Evolutionary conservation across 2,797 vertebrate species (phyloP).

Genomic region (Coranthus polyacanthus): DNA sequence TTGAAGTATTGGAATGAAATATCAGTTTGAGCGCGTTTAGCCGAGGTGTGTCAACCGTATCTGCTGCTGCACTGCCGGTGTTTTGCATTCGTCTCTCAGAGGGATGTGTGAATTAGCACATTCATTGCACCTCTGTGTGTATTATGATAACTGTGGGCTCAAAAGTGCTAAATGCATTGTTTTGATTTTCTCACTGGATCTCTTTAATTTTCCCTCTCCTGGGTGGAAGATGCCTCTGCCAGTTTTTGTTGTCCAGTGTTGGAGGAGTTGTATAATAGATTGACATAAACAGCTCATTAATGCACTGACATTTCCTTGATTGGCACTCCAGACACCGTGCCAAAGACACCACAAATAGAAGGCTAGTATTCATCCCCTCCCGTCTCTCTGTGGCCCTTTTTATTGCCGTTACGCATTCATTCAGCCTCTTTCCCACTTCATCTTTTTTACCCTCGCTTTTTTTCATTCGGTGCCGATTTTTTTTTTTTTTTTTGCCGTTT

Average conservation of each 20-base stretch:
- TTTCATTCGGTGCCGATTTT: background rate
- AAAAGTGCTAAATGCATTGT: slow-evolving; percentile 50
- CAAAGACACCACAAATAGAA: slow-evolving; percentile 61
- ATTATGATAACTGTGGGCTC: slow-evolving; percentile 36
- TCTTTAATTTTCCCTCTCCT: slow-evolving; percentile 50
- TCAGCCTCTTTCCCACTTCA: slow-evolving; percentile 4
- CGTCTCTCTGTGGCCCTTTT: slow-evolving; percentile 23
- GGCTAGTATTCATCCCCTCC: slow-evolving; percentile 5
- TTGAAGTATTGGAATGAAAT: too few relatives aligned
- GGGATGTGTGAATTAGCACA: slow-evolving; percentile 39
- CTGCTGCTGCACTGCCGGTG: slow-evolving; percentile 1
- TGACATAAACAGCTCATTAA: slow-evolving; percentile 82
- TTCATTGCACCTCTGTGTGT: slow-evolving; percentile 21
- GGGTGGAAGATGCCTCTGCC: slow-evolving; percentile 50
- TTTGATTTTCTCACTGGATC: slow-evolving; percentile 47
- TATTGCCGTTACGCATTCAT: slow-evolving; percentile 17
- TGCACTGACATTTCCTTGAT: slow-evolving; percentile 86
- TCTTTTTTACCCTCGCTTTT: background rate
- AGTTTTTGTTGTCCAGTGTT: slow-evolving; percentile 57
- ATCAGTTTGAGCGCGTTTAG: too few relatives aligned
- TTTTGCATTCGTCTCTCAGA: slow-evolving; percentile 36
- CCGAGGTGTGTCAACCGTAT: background rate
- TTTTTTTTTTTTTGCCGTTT: background rate
- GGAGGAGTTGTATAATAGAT: slow-evolving; percentile 52
- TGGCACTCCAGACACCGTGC: slow-evolving; percentile 74